Evolutionary conservation across 2,113 vertebrate genomes (phyloP).

Genomic region (Narcine bancroftii): DNA sequence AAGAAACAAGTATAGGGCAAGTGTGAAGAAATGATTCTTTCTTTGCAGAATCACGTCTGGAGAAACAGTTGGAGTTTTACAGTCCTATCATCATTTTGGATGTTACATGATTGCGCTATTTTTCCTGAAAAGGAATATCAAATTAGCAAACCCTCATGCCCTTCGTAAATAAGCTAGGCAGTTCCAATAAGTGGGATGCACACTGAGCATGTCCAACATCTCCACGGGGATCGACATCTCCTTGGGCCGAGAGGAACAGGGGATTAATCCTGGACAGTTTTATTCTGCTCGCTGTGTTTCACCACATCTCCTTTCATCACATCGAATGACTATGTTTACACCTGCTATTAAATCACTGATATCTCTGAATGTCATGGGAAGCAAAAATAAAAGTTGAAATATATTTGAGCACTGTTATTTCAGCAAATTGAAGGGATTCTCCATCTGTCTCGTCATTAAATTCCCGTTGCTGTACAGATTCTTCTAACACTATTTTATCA

Average conservation of each 20-base stretch:
- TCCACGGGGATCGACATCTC: background rate
- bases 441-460: background rate
- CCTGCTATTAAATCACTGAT: background rate
- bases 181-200: background rate
- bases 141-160: background rate
- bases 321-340: background rate
- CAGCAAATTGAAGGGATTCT: background rate
- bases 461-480: background rate
- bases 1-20: background rate
- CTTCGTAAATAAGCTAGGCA: background rate
- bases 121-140: slow-evolving; percentile 6
- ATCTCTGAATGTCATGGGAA: background rate
- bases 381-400: background rate
- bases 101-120: background rate
- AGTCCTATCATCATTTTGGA: background rate
- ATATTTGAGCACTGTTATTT: background rate
- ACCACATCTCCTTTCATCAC: background rate
- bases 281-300: background rate
- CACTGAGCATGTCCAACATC: slow-evolving; percentile 30
- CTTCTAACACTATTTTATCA: background rate
- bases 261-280: background rate
- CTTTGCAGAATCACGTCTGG: background rate
- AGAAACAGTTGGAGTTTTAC: slow-evolving; percentile 5
- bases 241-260: background rate
- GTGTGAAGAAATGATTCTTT: background rate